These are phyloP conservation scores for Rana temporaria DNA, from an alignment of 2,113 vertebrate genomes.

Conservation along the genomic window DNA sequence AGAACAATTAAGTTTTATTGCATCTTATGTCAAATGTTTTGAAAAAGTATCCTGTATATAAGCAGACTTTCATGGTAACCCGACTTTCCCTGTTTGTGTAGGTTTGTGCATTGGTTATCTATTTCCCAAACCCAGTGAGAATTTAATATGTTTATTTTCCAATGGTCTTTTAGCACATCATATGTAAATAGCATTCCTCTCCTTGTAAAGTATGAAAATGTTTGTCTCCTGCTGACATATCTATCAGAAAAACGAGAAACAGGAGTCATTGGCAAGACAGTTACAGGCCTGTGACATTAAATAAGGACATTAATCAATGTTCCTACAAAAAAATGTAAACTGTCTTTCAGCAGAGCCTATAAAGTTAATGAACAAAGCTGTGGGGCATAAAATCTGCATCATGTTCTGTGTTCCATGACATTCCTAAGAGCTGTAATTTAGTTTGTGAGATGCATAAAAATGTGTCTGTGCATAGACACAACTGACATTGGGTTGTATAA, in stretches of 20 bases:
- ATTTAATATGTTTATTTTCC: too few species aligned
- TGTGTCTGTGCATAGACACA: constrained; percentile 12
- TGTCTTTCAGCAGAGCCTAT: constrained; percentile 13
- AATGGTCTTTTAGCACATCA: too few species aligned
- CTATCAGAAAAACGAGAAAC: background rate
- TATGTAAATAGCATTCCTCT: background rate
- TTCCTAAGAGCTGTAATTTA: constrained; percentile 21
- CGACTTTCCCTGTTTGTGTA: too few species aligned
- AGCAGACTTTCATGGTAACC: too few species aligned
- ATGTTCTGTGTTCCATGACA: constrained; percentile 33
- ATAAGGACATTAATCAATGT: constrained; percentile 16
- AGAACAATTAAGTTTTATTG: too few species aligned
- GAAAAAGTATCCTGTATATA: too few species aligned
- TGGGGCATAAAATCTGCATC: constrained; percentile 29
- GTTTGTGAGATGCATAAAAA: constrained; percentile 20
- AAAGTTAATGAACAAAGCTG: constrained; percentile 37
- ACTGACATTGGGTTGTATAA: background rate
- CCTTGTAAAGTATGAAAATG: background rate
- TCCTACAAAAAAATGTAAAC: constrained; percentile 8
- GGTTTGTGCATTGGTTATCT: too few species aligned
- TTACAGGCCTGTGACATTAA: constrained; percentile 9
- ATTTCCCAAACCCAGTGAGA: too few species aligned
- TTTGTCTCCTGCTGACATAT: background rate
- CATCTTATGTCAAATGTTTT: too few species aligned
- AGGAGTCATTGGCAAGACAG: background rate